Percentiles rank a stretch among this genome's conserved stretches.
Evolutionary conservation across 2,888 invertebrate species (phyloP).

Genomic region (Protodeltote pygarga): DNA sequence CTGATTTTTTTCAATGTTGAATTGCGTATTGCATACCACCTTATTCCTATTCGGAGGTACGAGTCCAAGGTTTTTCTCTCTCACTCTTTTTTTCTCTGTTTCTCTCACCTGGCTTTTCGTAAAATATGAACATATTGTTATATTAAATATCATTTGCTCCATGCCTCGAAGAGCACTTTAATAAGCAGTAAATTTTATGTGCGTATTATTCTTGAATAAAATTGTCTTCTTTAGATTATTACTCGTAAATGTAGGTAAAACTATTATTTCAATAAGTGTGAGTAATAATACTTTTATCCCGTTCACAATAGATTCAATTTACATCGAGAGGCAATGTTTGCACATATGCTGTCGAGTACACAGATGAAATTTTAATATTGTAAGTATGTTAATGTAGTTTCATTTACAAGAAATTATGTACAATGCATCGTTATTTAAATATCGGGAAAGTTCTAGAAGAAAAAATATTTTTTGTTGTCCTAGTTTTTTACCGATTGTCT

Average conservation of each 20-base stretch:
- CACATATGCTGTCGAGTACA: conserved; percentile 49
- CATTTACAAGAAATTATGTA: conserved; percentile 11
- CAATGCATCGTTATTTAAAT: neutral
- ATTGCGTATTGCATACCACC: too few species aligned
- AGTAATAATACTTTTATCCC: conserved; percentile 47
- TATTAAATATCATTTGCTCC: too few species aligned
- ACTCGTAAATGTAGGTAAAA: neutral
- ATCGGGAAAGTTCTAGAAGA: conserved; percentile 6
- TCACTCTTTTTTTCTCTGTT: too few species aligned
- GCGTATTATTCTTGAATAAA: too few species aligned
- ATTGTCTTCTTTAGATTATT: too few species aligned
- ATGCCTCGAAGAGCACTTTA: too few species aligned
- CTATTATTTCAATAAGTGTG: neutral
- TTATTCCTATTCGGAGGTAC: too few species aligned
- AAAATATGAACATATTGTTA: too few species aligned
- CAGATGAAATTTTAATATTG: conserved; percentile 54
- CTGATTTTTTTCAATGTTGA: too few species aligned
- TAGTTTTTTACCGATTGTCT: neutral
- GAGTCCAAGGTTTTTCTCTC: too few species aligned
- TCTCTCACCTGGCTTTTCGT: too few species aligned
- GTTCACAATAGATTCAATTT: conserved; percentile 54
- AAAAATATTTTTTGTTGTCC: neutral
- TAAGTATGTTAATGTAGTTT: conserved; percentile 45
- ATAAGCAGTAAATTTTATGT: too few species aligned
- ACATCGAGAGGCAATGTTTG: conserved; percentile 48